Base-by-base conservation (phyloP, 2,888 invertebrate species). In the Lasioglossum figueresi region DNA sequence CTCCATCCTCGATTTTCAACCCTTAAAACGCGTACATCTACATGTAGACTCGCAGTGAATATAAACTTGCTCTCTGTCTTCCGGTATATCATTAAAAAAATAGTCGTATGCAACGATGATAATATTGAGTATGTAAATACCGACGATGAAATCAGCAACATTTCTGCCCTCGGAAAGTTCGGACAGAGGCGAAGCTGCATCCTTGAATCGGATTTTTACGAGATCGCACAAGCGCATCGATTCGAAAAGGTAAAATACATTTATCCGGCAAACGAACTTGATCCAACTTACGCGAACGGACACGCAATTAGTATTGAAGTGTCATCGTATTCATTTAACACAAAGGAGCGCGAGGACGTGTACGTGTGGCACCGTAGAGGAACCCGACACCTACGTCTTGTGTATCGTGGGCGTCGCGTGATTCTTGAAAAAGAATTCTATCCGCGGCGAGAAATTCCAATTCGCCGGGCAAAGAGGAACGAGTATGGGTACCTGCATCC, bases 371-470 rank as follows among this genome's bases (percentile, higher is more conserved):
- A 48, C 75, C 77, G 63, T 76, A 56, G 79, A 16, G 86, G 83
- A 89, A 90, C 88, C 84, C 79, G 84, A 90, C 84, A 88, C 89
- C 83, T 82, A 80, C 82, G 88, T 89, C 88, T 85, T 80, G 84
- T 85, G 76, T 82, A 82, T 84, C 85, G 85, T 81, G 79, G 80
- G 87, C 87, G 91, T 89, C 88, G 89, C 88, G 88, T 90, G 91
- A 91, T 91, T 90, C 88, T 88, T 88, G 88, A 85, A 80, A 88
- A 87, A 89, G 91, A 91, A 92, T 91, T 92, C 88, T 88, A 91
- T 91, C 91, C 89, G 90, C 90, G 81, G 90, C 82, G 88, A 91
- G 88, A 91, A 92, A 92, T 91, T 92, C 91, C 91, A 89, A 91
- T 93, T 91, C 89, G 87, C 81, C 86, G 81, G 85, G 90, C 89